Conservation (phyloP, 2,797 vertebrate genomes). For the Halcyon chelicuti region DNA sequence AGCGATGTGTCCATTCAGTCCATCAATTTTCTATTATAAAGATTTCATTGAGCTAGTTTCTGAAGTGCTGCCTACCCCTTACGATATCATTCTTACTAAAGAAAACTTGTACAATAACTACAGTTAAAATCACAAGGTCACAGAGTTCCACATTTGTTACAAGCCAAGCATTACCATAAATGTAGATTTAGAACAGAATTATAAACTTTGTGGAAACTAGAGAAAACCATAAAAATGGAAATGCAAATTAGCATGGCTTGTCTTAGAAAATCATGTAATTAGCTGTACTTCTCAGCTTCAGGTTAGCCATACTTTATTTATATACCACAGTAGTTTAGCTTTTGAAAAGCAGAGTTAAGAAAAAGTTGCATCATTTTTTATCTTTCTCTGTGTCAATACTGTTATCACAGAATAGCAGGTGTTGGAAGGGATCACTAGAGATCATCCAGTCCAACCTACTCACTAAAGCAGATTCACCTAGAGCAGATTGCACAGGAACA, state of each 20-base stretch:
- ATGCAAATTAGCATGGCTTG: conserved; percentile 31
- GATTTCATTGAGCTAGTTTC: not conserved
- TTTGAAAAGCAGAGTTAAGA: not conserved
- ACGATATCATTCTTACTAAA: not conserved
- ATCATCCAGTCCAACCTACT: no score
- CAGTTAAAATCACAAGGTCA: not conserved
- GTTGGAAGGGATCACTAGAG: no score
- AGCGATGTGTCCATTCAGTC: not conserved
- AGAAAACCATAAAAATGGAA: conserved; percentile 23
- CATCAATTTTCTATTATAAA: not conserved
- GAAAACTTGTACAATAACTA: not conserved
- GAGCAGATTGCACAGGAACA: no score
- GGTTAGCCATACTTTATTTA: conserved; percentile 44
- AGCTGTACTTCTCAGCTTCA: not conserved
- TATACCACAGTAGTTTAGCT: not conserved
- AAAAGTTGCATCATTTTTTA: not conserved
- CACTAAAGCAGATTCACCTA: no score
- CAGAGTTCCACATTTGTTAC: not conserved
- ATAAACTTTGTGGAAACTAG: not conserved
- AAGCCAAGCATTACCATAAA: not conserved
- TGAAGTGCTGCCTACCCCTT: not conserved
- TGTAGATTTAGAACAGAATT: not conserved
- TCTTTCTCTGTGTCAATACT: not conserved
- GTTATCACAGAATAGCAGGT: not conserved
- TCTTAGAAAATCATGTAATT: conserved; percentile 29